phyloP scores from a whole-genome alignment of 2,888 invertebrate genomes.

The Petrophora chlorosata region DNA sequence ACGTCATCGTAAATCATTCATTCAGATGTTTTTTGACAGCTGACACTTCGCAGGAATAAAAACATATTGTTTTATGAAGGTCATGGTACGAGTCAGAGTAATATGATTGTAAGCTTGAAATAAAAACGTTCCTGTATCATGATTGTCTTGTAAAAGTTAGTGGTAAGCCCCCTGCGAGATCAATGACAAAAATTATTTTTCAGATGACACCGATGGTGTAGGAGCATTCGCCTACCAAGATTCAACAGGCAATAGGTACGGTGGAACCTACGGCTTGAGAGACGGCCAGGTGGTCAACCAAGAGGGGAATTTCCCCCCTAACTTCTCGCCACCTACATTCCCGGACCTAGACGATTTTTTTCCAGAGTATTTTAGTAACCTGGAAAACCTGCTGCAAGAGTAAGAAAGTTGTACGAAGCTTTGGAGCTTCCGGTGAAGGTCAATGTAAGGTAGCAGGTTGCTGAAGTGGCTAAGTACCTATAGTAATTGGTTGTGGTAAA shows the following conservation, averaged over 20 bases:
- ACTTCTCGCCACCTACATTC: constrained; percentile 36
- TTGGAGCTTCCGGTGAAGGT: constrained; percentile 64
- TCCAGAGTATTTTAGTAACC: constrained; percentile 67
- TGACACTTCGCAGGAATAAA: too few relatives aligned
- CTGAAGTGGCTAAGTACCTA: not conserved
- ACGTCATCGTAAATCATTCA: too few relatives aligned
- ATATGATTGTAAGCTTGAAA: too few relatives aligned
- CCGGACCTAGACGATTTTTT: constrained; percentile 57
- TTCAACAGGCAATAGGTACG: constrained; percentile 71
- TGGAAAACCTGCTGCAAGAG: constrained; percentile 66
- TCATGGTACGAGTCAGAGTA: too few relatives aligned
- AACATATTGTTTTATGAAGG: too few relatives aligned
- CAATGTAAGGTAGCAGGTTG: constrained; percentile 11
- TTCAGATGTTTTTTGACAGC: too few relatives aligned
- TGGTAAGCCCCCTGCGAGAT: too few relatives aligned
- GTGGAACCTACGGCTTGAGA: constrained; percentile 64
- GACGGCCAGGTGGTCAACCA: constrained; percentile 51
- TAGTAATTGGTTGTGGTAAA: constrained; percentile 4
- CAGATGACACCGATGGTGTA: constrained; percentile 48
- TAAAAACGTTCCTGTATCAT: too few relatives aligned
- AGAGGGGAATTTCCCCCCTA: constrained; percentile 34
- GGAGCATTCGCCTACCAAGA: constrained; percentile 68
- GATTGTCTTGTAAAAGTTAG: too few relatives aligned
- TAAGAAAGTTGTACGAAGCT: constrained; percentile 55
- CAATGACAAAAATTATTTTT: constrained; percentile 18